Evolutionary conservation across 2,888 invertebrate species (phyloP).

Genomic region (Julus scanicus): DNA sequence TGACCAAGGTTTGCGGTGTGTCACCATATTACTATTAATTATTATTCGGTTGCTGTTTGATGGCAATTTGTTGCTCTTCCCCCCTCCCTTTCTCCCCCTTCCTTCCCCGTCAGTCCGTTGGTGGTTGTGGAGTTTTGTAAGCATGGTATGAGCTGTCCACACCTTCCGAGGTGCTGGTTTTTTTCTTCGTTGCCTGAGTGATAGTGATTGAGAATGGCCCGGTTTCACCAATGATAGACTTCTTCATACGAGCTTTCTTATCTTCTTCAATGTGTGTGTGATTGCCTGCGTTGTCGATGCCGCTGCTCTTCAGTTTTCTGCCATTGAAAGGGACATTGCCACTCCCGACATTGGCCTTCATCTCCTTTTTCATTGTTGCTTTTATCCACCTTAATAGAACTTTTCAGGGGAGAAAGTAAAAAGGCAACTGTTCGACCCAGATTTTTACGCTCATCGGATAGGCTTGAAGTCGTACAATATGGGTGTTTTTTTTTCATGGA

Average conservation of each 20-base stretch:
- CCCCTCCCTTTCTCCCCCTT: not conserved
- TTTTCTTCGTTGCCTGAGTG: constrained; percentile 38
- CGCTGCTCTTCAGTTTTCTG: constrained; percentile 24
- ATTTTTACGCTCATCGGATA: constrained; percentile 36
- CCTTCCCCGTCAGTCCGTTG: constrained; percentile 42
- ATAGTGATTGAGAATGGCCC: constrained; percentile 34
- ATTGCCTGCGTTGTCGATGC: constrained; percentile 30
- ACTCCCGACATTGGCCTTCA: not conserved
- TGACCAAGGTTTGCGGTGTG: constrained; percentile 28
- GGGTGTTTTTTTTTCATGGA: constrained; percentile 25
- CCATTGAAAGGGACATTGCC: constrained; percentile 3
- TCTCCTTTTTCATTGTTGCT: constrained; percentile 13
- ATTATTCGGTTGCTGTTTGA: constrained; percentile 42
- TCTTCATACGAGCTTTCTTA: constrained; percentile 42
- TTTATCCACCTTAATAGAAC: constrained; percentile 22
- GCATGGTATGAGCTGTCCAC: constrained; percentile 30
- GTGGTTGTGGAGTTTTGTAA: constrained; percentile 42
- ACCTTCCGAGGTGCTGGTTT: not conserved
- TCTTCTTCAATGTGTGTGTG: constrained; percentile 38
- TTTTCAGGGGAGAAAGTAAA: not conserved
- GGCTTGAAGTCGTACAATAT: constrained; percentile 27
- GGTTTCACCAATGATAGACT: constrained; percentile 27
- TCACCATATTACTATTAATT: constrained; percentile 13
- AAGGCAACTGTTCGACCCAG: constrained; percentile 10
- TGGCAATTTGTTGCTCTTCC: constrained; percentile 34